These are phyloP conservation scores for Nycticryphes semicollaris DNA, from an alignment of 2,113 vertebrate genomes.

Conservation along the genomic window DNA sequence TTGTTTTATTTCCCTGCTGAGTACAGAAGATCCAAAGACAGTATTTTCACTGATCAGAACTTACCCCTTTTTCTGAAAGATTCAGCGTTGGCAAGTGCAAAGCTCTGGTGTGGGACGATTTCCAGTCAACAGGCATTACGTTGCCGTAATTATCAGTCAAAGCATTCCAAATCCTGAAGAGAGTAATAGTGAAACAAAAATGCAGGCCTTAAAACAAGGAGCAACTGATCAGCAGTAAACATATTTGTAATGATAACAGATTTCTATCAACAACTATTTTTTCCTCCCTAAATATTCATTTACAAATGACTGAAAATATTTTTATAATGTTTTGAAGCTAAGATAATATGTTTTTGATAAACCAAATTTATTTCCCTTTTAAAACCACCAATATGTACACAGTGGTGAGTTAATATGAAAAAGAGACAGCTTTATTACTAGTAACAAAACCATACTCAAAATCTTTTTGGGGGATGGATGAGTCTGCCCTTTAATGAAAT, in stretches of 20 bases:
- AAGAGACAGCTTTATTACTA: neutral
- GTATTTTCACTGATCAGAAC: slow-evolving; percentile 22
- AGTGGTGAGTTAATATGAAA: neutral
- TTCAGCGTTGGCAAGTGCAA: slow-evolving; percentile 93
- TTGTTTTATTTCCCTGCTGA: neutral
- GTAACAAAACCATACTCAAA: neutral
- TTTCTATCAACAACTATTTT: neutral
- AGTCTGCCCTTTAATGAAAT: neutral
- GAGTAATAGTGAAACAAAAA: slow-evolving; percentile 26
- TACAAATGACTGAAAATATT: neutral
- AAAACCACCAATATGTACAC: neutral
- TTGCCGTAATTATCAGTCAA: slow-evolving; percentile 96
- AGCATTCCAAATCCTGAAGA: slow-evolving; percentile 92
- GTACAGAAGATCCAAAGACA: neutral
- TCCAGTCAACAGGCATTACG: slow-evolving; percentile 98
- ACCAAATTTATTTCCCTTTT: neutral
- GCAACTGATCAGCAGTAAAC: neutral
- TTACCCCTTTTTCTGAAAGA: slow-evolving; percentile 87
- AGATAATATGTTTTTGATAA: neutral
- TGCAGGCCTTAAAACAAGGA: neutral
- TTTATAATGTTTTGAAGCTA: neutral
- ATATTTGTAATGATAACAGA: neutral
- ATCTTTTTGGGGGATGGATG: neutral
- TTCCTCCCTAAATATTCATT: neutral
- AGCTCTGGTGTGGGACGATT: slow-evolving; percentile 90